Conservation (phyloP, 2,113 vertebrate genomes). For the Axis porcinus region DNA sequence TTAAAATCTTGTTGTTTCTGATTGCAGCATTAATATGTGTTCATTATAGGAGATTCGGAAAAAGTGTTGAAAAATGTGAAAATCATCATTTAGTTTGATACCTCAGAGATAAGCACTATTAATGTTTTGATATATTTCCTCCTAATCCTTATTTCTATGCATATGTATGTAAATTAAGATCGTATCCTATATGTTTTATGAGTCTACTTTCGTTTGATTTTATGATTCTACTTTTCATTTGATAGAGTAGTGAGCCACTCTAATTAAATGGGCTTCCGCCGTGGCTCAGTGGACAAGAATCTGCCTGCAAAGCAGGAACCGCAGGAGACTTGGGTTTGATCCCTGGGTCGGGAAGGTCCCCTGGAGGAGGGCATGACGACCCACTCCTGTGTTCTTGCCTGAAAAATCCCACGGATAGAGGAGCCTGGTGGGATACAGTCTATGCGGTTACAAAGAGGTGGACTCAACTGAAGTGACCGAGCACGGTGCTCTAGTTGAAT, state of each 20-base stretch:
- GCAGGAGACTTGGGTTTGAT: background rate
- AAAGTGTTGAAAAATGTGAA: background rate
- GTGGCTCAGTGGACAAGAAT: background rate
- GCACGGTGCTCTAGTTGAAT: background rate
- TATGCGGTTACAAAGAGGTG: background rate
- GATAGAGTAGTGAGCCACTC: background rate
- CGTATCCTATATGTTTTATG: background rate
- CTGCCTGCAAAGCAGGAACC: background rate
- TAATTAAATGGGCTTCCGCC: background rate
- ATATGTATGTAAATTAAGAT: background rate
- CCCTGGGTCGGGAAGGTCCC: background rate
- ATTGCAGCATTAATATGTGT: background rate
- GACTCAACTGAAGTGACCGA: background rate
- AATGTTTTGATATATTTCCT: background rate
- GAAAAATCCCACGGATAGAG: background rate
- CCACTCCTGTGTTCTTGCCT: background rate
- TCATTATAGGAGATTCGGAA: background rate
- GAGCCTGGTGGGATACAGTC: background rate
- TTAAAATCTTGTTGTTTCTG: background rate
- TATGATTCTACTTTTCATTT: constrained; percentile 9
- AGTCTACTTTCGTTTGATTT: background rate
- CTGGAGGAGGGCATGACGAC: background rate
- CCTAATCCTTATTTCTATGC: background rate
- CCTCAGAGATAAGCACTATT: background rate
- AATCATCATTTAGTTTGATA: background rate